Percentiles rank a stretch among this genome's conserved stretches.
These are phyloP conservation scores for Myripristis murdjan DNA, from an alignment of 2,797 vertebrate species.

Conservation along the genomic window DNA sequence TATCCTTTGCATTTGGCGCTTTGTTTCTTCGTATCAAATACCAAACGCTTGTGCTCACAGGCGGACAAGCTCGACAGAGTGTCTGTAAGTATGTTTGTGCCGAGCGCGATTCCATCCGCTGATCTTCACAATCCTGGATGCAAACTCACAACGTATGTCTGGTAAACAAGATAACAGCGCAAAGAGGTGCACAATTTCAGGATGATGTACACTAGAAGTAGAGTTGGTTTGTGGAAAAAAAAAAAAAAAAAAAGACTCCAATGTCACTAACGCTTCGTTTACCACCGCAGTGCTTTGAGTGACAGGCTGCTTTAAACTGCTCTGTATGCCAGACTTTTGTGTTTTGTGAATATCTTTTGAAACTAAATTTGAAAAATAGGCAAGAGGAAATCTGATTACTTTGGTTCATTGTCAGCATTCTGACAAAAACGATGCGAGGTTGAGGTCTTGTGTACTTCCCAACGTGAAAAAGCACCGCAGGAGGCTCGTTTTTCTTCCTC, in stretches of 20 bases:
- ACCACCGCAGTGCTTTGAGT: not conserved
- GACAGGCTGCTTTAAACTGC: not conserved
- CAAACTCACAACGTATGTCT: conserved; percentile 3
- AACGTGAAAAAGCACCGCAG: not conserved
- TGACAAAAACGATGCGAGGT: not conserved
- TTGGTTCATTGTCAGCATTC: too few relatives aligned
- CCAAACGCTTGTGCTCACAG: not conserved
- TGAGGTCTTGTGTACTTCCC: too few relatives aligned
- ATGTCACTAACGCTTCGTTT: not conserved
- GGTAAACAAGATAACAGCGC: conserved; percentile 27
- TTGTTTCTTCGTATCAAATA: conserved; percentile 14
- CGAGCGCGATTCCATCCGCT: conserved; percentile 16
- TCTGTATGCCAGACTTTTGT: not conserved
- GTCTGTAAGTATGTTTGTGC: conserved; percentile 34
- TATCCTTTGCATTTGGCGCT: not conserved
- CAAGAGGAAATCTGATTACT: not conserved
- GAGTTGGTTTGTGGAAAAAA: conserved; percentile 9
- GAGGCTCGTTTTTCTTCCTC: not conserved
- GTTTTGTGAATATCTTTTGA: not conserved
- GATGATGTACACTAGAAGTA: conserved; percentile 1
- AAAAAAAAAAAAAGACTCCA: conserved; percentile 18
- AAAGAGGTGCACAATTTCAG: conserved; percentile 8
- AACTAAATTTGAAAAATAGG: not conserved
- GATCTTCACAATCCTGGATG: conserved; percentile 9
- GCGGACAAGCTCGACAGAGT: conserved; percentile 16